Evolutionary conservation across 2,888 invertebrate genomes (phyloP).

Genomic region (Caenorhabditis afra): DNA sequence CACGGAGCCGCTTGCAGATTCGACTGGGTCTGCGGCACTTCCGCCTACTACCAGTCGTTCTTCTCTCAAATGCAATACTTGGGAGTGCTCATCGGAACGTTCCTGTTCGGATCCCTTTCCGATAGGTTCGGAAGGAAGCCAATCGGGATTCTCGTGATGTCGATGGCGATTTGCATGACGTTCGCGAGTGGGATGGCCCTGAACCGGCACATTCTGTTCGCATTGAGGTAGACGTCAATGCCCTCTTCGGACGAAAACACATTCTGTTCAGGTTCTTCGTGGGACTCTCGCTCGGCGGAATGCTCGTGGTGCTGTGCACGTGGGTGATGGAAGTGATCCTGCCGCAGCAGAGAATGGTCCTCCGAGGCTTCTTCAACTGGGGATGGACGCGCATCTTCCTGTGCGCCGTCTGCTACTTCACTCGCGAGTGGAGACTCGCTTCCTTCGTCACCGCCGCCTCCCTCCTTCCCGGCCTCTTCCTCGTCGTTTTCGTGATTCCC

Average conservation of each 20-base stretch:
- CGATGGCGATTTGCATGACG: constrained; percentile 53
- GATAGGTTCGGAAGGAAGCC: constrained; percentile 64
- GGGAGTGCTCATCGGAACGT: constrained; percentile 67
- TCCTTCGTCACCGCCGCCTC: constrained; percentile 65
- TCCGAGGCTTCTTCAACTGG: constrained; percentile 79
- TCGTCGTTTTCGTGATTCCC: constrained; percentile 74
- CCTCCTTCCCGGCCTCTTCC: constrained; percentile 69
- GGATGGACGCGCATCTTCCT: constrained; percentile 67
- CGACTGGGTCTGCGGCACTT: constrained; percentile 73
- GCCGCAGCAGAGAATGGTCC: constrained; percentile 76
- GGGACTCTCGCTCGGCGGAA: constrained; percentile 71
- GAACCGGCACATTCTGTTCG: constrained; percentile 10
- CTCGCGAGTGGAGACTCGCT: constrained; percentile 73
- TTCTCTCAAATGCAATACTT: constrained; percentile 72
- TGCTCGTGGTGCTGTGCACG: constrained; percentile 74
- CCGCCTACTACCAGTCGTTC: constrained; percentile 60
- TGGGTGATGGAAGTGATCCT: constrained; percentile 77
- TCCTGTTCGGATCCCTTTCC: constrained; percentile 69
- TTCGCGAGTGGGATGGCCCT: constrained; percentile 42
- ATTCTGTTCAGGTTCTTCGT: constrained; percentile 68
- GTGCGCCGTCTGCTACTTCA: constrained; percentile 67
- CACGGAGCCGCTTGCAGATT: no score
- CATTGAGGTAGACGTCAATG: no score
- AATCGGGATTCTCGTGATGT: constrained; percentile 60
- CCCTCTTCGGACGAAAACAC: no score